These are phyloP conservation scores for Episyrphus balteatus DNA, from an alignment of 1,140 invertebrate species.

Conservation along the genomic window DNA sequence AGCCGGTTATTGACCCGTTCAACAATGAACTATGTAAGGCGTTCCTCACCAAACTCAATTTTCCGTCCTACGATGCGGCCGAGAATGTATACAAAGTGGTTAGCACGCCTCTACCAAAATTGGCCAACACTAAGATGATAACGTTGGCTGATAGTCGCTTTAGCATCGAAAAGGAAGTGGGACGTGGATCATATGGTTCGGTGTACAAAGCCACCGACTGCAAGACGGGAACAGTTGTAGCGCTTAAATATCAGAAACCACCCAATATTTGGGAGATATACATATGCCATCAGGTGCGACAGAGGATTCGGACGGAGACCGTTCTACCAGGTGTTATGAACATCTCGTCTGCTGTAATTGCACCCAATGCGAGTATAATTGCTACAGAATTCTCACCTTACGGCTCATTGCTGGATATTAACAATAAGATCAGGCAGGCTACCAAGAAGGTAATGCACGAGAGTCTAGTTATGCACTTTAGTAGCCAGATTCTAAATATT, in stretches of 20 bases:
- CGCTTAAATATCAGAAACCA: conserved; percentile 67
- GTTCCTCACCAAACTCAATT: conserved; percentile 45
- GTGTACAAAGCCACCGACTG: conserved; percentile 47
- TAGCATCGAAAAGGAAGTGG: conserved; percentile 60
- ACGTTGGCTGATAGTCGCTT: conserved; percentile 47
- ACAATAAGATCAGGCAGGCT: conserved; percentile 58
- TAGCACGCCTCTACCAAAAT: conserved; percentile 32
- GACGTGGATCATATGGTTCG: conserved; percentile 63
- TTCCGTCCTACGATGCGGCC: conserved; percentile 25
- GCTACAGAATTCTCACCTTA: conserved; percentile 67
- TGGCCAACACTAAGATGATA: conserved; percentile 40
- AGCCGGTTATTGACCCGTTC: conserved; percentile 43
- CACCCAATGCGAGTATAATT: conserved; percentile 65
- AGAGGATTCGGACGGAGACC: conserved; percentile 19
- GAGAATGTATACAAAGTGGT: conserved; percentile 30
- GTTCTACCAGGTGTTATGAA: conserved; percentile 54
- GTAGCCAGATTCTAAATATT: conserved; percentile 79
- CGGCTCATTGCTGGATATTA: conserved; percentile 68
- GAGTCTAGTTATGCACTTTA: conserved; percentile 67
- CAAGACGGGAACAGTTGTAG: conserved; percentile 49
- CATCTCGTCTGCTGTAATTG: conserved; percentile 54
- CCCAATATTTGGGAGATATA: conserved; percentile 73
- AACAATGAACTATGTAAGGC: conserved; percentile 45
- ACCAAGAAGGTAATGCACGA: conserved; percentile 59
- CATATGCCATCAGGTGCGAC: conserved; percentile 54